Base-by-base conservation (phyloP, 1,140 invertebrate species). In the Brachionus angularis region DNA sequence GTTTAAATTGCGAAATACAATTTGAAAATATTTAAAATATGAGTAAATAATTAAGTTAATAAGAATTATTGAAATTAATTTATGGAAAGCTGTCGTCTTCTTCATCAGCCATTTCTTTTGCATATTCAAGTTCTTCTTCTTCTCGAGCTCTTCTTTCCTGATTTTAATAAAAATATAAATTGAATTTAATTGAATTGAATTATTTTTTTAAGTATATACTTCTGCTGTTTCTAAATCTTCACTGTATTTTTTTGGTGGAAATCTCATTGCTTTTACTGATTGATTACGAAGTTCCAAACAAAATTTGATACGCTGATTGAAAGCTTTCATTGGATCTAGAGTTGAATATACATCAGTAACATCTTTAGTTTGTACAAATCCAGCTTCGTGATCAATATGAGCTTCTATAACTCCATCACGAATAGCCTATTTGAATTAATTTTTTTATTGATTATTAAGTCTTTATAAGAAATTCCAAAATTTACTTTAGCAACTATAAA, bases 81-180 rank as follows among this genome's bases (percentile, higher is more conserved):
- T 46, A 71, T 71, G 67, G 67, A 25, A 71, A 53, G 25, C 49
- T 47, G 85, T 97, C 94, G 84, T 82, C 82, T 46, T 97, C 94
- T 79, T 96, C 94, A 80, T 97, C 94, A 5, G 93, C 93, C 89
- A 98, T 97, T 84, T 98, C 94, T 80, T 97, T 98, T 8, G 94
- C 95, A 74, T 96, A 84, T 82, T 98, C 94, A 72, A 98, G 84
- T 82, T 98, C 95, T 79, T 97, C 93, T 77, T 97, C 93, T 79
- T 98, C 95, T 50, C 94, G 83, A 81, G 97, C 94, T 50, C 93
- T 85, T 44, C 94, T 85, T 78, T 98, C 93, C 83, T 85, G 67
- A 4, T 77, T 76, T 27, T 62, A 74, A 50, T 72, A 23, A 25
- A 72, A 53, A 49, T 10, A 67, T 39, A 42, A 25, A 23, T 61